Base-by-base conservation (phyloP, 1,140 invertebrate genomes). In the Latrodectus geometricus region DNA sequence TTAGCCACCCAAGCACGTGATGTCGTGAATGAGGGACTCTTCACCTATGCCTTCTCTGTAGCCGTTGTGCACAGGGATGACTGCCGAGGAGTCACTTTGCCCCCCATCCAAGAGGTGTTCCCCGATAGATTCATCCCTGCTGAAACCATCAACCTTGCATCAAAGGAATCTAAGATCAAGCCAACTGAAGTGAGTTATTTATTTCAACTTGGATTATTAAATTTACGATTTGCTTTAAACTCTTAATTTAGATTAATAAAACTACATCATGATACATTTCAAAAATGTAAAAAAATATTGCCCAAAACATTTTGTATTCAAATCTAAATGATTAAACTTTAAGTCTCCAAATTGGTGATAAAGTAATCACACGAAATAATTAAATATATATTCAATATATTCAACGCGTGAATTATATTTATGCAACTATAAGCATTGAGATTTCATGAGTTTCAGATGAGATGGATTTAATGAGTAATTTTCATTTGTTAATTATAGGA, bases 61-160 rank as follows among this genome's bases (percentile, higher is more conserved):
- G 93, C 94, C 56, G 90, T 94, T 14, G 90, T 93, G 82, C 94
- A 94, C 89, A 91, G 94, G 50, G 88, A 90, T 11, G 94, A 91
- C 70, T 91, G 90, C 69, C 90, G 90, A 49, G 92, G 93, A 84
- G 92, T 95, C 79, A 91, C 91, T 65, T 87, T 95, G 0, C 94
- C 94, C 12, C 93, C 94, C 17, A 92, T 93, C 50, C 94, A 94
- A 89, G 94, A 95, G 89, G 91, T 94, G 86, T 92, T 93, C 89
- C 92, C 92, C 0, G 91, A 92, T 21, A 89, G 91, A 82, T 92
- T 92, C 89, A 90, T 92, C 69, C 92, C 92, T 86, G 88, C 91
- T 14, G 90, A 91, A 75, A 89, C 92, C 15, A 91, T 93, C 76
- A 91, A 91, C 88, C n/a, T 92, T 86, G 92, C 91, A 35, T 89